These are phyloP conservation scores for Beroe ovata DNA, from an alignment of 37 sponge, comb jelly and placozoan genomes.

Conservation along the genomic window DNA sequence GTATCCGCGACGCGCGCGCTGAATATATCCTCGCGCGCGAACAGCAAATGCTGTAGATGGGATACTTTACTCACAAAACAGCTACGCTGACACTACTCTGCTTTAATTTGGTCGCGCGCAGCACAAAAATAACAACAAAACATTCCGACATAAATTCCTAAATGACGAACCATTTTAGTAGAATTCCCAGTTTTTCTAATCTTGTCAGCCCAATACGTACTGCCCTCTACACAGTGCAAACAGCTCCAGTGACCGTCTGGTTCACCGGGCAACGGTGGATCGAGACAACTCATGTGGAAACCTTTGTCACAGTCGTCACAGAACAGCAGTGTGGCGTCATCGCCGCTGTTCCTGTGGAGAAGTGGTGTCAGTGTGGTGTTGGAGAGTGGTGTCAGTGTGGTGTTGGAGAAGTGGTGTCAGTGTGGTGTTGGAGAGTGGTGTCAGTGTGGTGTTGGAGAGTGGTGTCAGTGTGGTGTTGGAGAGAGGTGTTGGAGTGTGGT, in stretches of 20 bases:
- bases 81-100: neutral
- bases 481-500: too few relatives aligned
- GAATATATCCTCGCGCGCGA: neutral
- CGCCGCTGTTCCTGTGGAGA: constrained; percentile 23
- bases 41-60: constrained; percentile 30
- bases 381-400: neutral
- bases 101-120: constrained; percentile 40
- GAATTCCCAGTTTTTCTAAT: neutral
- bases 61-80: neutral
- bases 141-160: neutral
- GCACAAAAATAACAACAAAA: constrained; percentile 27
- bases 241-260: constrained; percentile 81
- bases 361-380: neutral
- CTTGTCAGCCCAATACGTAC: constrained; percentile 32
- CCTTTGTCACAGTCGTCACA: constrained; percentile 99
- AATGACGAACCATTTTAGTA: neutral
- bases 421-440: too few relatives aligned
- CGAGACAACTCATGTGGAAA: constrained; percentile 98
- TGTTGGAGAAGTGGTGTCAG: too few relatives aligned
- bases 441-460: neutral
- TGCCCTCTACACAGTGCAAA: constrained; percentile 45
- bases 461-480: neutral
- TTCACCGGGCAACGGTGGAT: constrained; percentile 79
- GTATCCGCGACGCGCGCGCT: neutral
- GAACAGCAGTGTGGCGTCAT: constrained; percentile 82